Base-by-base conservation (phyloP, 2,888 invertebrate species). In the Epinotia nisella region DNA sequence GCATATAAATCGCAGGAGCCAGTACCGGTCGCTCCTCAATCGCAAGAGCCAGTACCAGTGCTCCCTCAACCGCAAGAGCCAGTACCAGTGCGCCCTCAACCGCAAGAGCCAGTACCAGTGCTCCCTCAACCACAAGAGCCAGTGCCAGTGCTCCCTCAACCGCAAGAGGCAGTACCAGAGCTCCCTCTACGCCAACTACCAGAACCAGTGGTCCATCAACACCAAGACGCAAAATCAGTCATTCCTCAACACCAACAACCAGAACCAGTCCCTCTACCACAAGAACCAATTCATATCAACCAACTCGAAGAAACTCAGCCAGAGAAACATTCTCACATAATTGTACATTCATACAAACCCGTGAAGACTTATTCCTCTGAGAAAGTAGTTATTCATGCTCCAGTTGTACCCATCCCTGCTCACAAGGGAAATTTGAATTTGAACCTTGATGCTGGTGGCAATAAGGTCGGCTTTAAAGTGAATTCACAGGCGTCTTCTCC, bases 341-440 rank as follows among this genome's bases (percentile, higher is more conserved):
- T 24, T 56, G 56, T 58, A 7, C 29, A n/a, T 5, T 9, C 29
- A 1, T n/a, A 65, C 39, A 19, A 55, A 41, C 55, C 65, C 15
- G 53, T 65, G 7, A 65, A 53, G 19, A 15, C 35, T 13, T 39
- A 56, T 11, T 9, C 39, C 4, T 39, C 55, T 19, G 5, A 53
- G 0, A 55, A 55, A 19, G 39, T 55, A 4, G 2, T 65, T 15
- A 66, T 41, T 11, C 39, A 55, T 3, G 10, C 51, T 15, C 66
- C 66, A 0, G 35, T 19, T 13, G 13, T 39, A 1, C 11, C 15
- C 4, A 41, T 41, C 4, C 58, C 58, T 9, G 15, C n/a, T n/a
- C 55, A 15, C 21, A 41, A 56, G 21, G 66, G 35, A 19, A 53
- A n/a, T 56, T 10, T 66, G 41, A 66, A 66, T 24, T 55, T 66